Base-by-base conservation (phyloP, 2,888 invertebrate species). In the Lottia gigantea region DNA sequence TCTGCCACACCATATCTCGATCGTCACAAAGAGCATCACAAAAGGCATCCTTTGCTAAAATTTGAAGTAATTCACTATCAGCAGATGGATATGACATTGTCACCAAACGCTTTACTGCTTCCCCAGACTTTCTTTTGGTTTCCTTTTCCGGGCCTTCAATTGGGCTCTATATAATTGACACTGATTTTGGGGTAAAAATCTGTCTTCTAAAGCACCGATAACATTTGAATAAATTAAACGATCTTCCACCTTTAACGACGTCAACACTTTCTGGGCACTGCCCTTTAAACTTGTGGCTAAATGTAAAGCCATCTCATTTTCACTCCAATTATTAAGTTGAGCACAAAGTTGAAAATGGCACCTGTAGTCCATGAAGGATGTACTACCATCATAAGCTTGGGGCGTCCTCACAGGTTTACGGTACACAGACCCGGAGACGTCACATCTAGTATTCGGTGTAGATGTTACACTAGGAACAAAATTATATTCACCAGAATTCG, bases 11-110 rank as follows among this genome's bases (percentile, higher is more conserved):
- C 55, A 55, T 55, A 4, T 55, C 2, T 16, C 55, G n/a, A 55
- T 55, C 55, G n/a, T 55, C 55, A 55, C 55, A 55, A 2, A 55
- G 19, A 19, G 55, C 55, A 55, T 55, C 55, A 55, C 55, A 55
- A 55, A 55, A 40, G 6, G 55, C 55, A 55, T 55, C 55, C 6
- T 55, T 55, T 19, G n/a, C n/a, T 7, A 55, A 23, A 11, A 16
- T 55, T 19, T 55, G n/a, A 1, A 55, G 23, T 16, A 55, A 55
- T n/a, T 55, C 55, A 55, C 55, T 19, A 55, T 55, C 55, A 8
- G 55, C 55, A 55, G 55, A 55, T 7, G 55, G 55, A 23, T 55
- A 55, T 12, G 55, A 14, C n/a, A 55, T 55, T 19, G n/a, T 23
- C 23, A n/a, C n/a, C n/a, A 55, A 55, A 19, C n/a, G 55, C 12